phyloP scores from a whole-genome alignment of 1,140 invertebrate species.

The Cyrtorhinus lividipennis region DNA sequence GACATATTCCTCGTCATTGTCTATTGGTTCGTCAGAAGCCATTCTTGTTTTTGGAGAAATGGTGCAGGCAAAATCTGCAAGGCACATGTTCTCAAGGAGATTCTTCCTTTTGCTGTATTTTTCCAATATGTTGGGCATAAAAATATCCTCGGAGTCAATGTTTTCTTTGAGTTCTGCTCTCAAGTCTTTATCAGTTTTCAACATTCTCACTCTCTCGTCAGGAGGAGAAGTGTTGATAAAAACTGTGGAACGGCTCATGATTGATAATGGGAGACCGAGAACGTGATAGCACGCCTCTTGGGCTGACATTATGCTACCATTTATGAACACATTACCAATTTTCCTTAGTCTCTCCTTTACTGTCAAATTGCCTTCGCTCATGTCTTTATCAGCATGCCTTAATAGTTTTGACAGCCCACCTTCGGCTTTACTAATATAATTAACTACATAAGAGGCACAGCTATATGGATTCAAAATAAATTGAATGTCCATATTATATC shows the following conservation, averaged over 20 bases:
- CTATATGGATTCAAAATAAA: not conserved
- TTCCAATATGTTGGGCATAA: not conserved
- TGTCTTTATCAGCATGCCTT: too few relatives aligned
- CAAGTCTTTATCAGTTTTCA: too few relatives aligned
- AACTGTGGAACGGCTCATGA: not conserved
- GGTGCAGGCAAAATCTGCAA: not conserved
- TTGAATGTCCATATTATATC: too few relatives aligned
- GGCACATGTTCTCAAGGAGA: not conserved
- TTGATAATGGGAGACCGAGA: not conserved
- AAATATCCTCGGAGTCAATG: not conserved
- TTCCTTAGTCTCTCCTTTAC: not conserved
- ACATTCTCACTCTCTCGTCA: too few relatives aligned
- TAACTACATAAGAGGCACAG: not conserved
- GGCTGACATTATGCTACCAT: too few relatives aligned
- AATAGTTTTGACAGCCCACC: not conserved
- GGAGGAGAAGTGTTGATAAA: too few relatives aligned
- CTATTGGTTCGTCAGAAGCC: not conserved
- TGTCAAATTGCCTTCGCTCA: not conserved
- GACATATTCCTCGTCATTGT: not conserved
- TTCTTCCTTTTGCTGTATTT: not conserved
- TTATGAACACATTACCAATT: too few relatives aligned
- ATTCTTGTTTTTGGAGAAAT: not conserved
- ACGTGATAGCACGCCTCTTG: not conserved
- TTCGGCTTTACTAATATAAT: slow-evolving; percentile 8
- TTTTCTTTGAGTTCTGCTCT: too few relatives aligned